These are phyloP conservation scores for Prosapia bicincta DNA, from an alignment of 2,888 invertebrate genomes.

Conservation along the genomic window DNA sequence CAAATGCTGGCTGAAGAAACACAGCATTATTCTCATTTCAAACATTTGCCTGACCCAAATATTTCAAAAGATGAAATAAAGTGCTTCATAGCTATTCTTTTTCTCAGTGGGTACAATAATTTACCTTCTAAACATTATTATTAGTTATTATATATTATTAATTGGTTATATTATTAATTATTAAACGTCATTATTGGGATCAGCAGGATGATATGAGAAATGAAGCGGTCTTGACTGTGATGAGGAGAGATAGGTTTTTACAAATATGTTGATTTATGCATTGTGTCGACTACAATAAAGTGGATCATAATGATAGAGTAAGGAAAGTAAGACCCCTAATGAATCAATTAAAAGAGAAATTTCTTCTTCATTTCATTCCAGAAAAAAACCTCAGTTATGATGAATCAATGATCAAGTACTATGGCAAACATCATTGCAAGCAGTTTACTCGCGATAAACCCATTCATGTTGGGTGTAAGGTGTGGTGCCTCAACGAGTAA, in stretches of 20 bases:
- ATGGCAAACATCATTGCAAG: slow-evolving; percentile 5
- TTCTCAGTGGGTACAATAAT: no score
- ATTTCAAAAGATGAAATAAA: slow-evolving; percentile 25
- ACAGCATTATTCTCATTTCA: slow-evolving; percentile 9
- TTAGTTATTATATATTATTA: no score
- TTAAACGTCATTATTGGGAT: slow-evolving; percentile 33
- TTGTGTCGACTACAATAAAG: slow-evolving; percentile 30
- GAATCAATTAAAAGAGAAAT: slow-evolving; percentile 11
- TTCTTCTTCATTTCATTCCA: background rate
- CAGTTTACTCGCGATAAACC: slow-evolving; percentile 38
- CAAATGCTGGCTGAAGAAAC: background rate
- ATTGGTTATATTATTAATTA: no score
- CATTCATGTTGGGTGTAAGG: slow-evolving; percentile 41
- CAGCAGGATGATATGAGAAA: slow-evolving; percentile 27
- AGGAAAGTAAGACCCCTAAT: slow-evolving; percentile 32
- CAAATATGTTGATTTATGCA: slow-evolving; percentile 32
- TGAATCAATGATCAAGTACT: slow-evolving; percentile 17
- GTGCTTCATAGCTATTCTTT: no score
- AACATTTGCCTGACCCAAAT: slow-evolving; percentile 5
- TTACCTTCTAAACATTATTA: slow-evolving; percentile 34
- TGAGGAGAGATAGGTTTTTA: slow-evolving; percentile 34
- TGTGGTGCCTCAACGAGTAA: slow-evolving; percentile 39
- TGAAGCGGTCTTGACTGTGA: slow-evolving; percentile 30
- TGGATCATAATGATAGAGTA: slow-evolving; percentile 31
- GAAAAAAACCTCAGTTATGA: slow-evolving; percentile 10